Evolutionary conservation across 2,113 vertebrate species (phyloP).

Genomic region (Dryoscopus gambensis): DNA sequence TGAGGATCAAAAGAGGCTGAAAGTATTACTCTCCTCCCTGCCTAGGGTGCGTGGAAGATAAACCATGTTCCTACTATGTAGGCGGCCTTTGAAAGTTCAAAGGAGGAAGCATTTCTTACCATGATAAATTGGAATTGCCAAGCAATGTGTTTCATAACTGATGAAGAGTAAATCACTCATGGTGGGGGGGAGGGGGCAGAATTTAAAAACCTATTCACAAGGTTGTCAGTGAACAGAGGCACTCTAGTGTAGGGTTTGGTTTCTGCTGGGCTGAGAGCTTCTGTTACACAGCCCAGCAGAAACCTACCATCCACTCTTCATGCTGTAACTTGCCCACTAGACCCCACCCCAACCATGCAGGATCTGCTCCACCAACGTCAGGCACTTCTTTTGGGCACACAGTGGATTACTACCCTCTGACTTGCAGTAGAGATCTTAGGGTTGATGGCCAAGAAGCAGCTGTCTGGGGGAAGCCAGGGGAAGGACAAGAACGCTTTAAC

Average conservation of each 20-base stretch:
- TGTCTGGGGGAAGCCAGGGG: background rate
- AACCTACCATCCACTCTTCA: background rate
- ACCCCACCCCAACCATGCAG: background rate
- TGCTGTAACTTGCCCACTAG: background rate
- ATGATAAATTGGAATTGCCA: constrained; percentile 21
- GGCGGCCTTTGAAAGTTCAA: constrained; percentile 30
- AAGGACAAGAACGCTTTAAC: background rate
- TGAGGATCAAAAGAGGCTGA: constrained; percentile 4
- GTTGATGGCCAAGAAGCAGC: background rate
- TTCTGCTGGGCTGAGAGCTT: background rate
- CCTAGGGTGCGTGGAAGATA: background rate
- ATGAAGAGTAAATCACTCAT: background rate
- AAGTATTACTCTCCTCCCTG: background rate
- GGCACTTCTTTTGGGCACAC: background rate
- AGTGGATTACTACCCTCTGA: background rate
- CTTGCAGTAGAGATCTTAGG: background rate
- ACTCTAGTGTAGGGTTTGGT: background rate
- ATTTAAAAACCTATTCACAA: background rate
- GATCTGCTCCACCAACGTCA: background rate
- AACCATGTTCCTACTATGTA: background rate
- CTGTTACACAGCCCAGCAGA: background rate
- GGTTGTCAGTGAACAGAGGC: background rate
- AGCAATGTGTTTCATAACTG: background rate
- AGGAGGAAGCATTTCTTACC: constrained; percentile 33
- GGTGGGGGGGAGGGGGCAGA: rapidly evolving